Evolutionary conservation across 1,140 invertebrate species (phyloP).

Genomic region (Orussus abietinus): DNA sequence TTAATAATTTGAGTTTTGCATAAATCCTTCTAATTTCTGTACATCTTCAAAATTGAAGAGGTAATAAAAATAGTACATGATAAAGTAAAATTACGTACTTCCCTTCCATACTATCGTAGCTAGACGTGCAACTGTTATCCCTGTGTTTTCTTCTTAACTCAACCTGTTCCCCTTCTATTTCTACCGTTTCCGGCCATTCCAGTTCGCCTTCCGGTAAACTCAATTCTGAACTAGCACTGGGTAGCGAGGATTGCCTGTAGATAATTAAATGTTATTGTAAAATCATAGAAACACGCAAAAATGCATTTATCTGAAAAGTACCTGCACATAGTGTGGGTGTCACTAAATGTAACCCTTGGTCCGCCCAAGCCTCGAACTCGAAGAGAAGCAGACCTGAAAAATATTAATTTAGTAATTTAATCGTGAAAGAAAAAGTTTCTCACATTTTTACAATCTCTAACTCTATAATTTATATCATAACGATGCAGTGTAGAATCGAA

Average conservation of each 20-base stretch:
- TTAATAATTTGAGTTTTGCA: slow-evolving; percentile 8
- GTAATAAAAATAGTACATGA: no score
- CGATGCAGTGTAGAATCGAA: slow-evolving; percentile 8
- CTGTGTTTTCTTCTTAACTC: slow-evolving; percentile 59
- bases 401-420: neutral
- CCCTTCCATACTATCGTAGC: slow-evolving; percentile 52
- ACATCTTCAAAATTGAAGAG: slow-evolving; percentile 3
- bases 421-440: no score
- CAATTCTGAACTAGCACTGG: slow-evolving; percentile 66
- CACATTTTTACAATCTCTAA: no score
- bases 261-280: slow-evolving; percentile 5
- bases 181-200: slow-evolving; percentile 60
- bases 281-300: slow-evolving; percentile 1
- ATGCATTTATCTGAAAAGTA: slow-evolving; percentile 20
- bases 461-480: no score
- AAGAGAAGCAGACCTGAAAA: slow-evolving; percentile 66
- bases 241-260: slow-evolving; percentile 63
- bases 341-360: slow-evolving; percentile 62
- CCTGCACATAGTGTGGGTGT: slow-evolving; percentile 58
- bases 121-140: slow-evolving; percentile 43
- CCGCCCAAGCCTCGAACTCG: slow-evolving; percentile 57
- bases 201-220: slow-evolving; percentile 61
- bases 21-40: slow-evolving; percentile 1
- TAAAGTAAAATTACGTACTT: slow-evolving; percentile 31
- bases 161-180: slow-evolving; percentile 63